Percentiles rank a stretch among this genome's conserved stretches.
These are phyloP conservation scores for Dorcus parallelipipedus DNA, from an alignment of 2,888 invertebrate genomes.

Conservation along the genomic window DNA sequence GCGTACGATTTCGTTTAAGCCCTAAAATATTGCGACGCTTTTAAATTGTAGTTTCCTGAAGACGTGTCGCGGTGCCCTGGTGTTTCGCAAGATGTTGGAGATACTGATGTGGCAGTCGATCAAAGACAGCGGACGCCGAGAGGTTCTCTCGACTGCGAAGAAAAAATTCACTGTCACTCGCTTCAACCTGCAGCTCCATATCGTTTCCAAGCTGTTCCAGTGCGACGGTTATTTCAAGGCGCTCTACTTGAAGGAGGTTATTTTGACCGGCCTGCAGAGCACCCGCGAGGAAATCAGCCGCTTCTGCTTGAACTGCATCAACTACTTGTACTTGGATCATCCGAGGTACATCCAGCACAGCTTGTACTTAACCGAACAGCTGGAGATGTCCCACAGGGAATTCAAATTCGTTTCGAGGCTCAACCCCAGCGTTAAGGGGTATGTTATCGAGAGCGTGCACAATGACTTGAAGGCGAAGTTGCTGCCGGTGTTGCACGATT, in stretches of 20 bases:
- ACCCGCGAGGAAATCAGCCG: constrained; percentile 6
- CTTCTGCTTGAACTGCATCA: constrained; percentile 20
- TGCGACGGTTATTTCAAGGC: constrained; percentile 15
- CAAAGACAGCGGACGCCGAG: constrained; percentile 1
- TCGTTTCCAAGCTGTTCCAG: constrained; percentile 12
- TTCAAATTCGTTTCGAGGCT: constrained; percentile 17
- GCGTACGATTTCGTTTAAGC: background rate
- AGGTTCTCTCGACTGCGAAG: constrained; percentile 13
- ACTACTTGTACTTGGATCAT: constrained; percentile 16
- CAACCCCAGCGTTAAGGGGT: constrained; percentile 10
- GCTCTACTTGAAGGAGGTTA: constrained; percentile 13
- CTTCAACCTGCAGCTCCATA: constrained; percentile 12
- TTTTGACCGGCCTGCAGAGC: constrained; percentile 8
- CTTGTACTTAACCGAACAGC: constrained; percentile 9
- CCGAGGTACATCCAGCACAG: constrained; percentile 8
- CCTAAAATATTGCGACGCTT: background rate
- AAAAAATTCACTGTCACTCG: constrained; percentile 14
- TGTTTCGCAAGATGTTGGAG: constrained; percentile 9
- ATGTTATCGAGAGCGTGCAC: constrained; percentile 12
- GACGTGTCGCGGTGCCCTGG: constrained; percentile 6
- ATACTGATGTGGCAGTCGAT: constrained; percentile 15
- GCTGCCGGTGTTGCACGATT: constrained; percentile 2
- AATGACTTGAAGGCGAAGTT: constrained; percentile 5
- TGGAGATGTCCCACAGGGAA: constrained; percentile 16
- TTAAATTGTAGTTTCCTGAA: constrained; percentile 11